Conservation (phyloP, 2,888 invertebrate genomes). For the Apomyelois bistriatella region DNA sequence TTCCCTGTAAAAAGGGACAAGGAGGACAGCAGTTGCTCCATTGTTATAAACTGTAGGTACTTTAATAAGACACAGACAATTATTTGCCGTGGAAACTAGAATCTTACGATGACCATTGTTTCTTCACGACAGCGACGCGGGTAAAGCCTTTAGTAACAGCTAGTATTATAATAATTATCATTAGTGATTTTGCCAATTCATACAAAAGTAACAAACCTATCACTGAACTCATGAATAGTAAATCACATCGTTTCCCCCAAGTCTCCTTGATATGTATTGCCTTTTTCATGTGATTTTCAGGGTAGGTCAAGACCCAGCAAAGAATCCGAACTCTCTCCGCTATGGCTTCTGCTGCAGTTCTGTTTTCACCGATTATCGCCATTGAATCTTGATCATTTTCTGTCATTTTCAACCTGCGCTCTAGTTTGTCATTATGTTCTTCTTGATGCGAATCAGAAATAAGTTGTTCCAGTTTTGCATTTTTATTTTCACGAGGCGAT, state of each 20-base stretch:
- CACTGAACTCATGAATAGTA: conserved; percentile 39
- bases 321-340: conserved; percentile 8
- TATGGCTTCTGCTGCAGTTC: conserved; percentile 3
- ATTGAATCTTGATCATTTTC: background rate
- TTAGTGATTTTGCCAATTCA: no score
- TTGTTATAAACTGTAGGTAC: no score
- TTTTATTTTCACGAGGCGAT: background rate
- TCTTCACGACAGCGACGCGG: no score
- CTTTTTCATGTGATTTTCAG: conserved; percentile 1
- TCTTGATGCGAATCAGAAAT: background rate
- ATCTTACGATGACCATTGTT: no score
- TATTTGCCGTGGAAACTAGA: no score
- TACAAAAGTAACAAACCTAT: conserved; percentile 36
- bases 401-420: no score
- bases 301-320: conserved; percentile 16
- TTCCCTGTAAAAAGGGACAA: no score
- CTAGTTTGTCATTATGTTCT: background rate
- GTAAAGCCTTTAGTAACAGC: no score
- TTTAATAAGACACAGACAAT: no score
- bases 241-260: conserved; percentile 92
- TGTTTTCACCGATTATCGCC: conserved; percentile 3
- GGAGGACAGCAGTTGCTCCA: no score
- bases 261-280: conserved; percentile 72
- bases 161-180: no score
- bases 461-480: background rate